Evolutionary conservation across 2,888 invertebrate species (phyloP), one percentile per base, ranked within the genome.

Genomic region (Pinctada fucata): DNA sequence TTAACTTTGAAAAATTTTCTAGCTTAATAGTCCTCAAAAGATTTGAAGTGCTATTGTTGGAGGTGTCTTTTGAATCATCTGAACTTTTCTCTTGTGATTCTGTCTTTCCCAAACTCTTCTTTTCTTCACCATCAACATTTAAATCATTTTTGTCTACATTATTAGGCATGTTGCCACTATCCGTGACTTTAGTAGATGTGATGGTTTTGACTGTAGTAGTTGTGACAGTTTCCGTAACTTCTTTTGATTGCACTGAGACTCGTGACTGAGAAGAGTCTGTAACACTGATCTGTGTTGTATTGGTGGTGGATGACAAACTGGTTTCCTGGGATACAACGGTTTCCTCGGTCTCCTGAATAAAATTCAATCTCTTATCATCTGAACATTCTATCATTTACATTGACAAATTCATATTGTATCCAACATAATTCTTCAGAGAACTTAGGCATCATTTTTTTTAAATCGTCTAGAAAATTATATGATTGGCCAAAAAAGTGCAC

Each of bases 171-270:
- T 6, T 10, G 6, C 52, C 65, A 16, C 63, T 58, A 31, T 65
- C 65, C 47, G 65, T 10, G 3, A 65, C 16, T 13, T 65, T 69
- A 13, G 69, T 75, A 48, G 48, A 52, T 48, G 82, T 79, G 1
- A 76, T 76, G 58, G 87, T 84, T 79, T 81, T 87, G 3, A 85
- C 83, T 13, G 87, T 84, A 47, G 87, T 84, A 10, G 85, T 86
- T 71, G 87, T 86, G 2, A 81, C 84, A 8, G 84, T 84, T 78
- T 86, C 84, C 45, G 82, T 76, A 48, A 81, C 63, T 65, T 83
- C 80, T 49, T 79, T 85, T 64, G 82, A 52, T 47, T 81, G 78
- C 58, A 83, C 67, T 51, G 78, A 77, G 5, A 84, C 79, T 58
- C 69, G 80, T 3, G 63, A 51, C 31, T 73, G 45, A 6, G 80